These are phyloP conservation scores for Carettochelys insculpta DNA, from an alignment of 2,113 vertebrate genomes.

Conservation along the genomic window DNA sequence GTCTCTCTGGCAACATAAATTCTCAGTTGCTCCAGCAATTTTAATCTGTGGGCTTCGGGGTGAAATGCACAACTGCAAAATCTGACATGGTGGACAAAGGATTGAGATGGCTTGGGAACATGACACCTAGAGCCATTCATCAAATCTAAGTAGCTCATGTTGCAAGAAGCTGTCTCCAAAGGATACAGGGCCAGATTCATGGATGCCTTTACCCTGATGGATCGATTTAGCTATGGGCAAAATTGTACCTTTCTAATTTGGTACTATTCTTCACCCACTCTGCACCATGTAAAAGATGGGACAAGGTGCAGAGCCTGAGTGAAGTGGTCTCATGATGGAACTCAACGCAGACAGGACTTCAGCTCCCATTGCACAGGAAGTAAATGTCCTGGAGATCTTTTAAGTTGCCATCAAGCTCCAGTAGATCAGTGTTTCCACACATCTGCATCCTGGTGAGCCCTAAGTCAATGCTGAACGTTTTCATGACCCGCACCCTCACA, in stretches of 20 bases:
- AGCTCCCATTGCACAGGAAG: not conserved
- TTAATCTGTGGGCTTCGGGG: not conserved
- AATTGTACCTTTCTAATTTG: not conserved
- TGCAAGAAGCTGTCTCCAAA: not conserved
- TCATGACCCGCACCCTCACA: not conserved
- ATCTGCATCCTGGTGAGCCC: not conserved
- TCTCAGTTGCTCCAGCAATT: not conserved
- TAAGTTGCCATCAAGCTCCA: not conserved
- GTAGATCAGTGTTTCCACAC: too few relatives aligned
- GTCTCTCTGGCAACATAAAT: not conserved
- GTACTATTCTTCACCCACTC: not conserved
- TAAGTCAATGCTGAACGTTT: not conserved
- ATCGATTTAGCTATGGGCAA: not conserved
- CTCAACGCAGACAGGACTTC: not conserved
- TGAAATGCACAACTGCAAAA: not conserved
- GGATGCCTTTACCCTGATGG: not conserved
- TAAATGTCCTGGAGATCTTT: not conserved
- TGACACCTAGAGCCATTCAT: not conserved
- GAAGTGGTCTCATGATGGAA: not conserved
- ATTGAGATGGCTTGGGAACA: not conserved
- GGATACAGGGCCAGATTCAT: not conserved
- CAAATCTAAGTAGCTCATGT: rapidly evolving
- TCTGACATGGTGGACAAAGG: rapidly evolving
- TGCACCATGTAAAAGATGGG: not conserved
- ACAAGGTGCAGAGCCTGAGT: not conserved